These are phyloP conservation scores for Hestina assimilis DNA, from an alignment of 1,140 invertebrate genomes.

Conservation along the genomic window DNA sequence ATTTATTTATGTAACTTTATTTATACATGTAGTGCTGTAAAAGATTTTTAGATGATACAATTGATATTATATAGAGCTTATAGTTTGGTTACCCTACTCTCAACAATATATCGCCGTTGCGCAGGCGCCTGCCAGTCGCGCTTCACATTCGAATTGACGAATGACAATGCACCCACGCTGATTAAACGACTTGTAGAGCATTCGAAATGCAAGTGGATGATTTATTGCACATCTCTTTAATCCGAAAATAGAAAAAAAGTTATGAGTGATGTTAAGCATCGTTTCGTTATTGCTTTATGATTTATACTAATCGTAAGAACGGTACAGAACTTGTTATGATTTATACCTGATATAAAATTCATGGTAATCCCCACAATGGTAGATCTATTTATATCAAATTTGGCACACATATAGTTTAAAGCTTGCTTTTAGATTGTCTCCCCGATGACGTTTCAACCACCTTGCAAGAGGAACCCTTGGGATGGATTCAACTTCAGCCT, in stretches of 20 bases:
- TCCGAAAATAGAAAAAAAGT: constrained; percentile 18
- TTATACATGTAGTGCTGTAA: background rate
- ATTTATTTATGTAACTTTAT: too few relatives aligned
- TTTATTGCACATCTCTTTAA: constrained; percentile 24
- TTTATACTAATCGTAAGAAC: too few relatives aligned
- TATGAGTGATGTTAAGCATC: background rate
- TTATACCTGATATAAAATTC: too few relatives aligned
- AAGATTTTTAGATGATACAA: background rate
- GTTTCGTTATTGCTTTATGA: constrained; percentile 13
- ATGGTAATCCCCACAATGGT: too few relatives aligned
- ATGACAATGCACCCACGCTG: constrained; percentile 33
- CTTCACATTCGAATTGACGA: constrained; percentile 30
- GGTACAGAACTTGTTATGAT: too few relatives aligned
- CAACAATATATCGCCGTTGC: constrained; percentile 38
- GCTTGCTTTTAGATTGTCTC: too few relatives aligned
- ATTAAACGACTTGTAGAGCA: constrained; percentile 24
- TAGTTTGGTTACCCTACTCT: background rate
- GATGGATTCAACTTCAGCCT: too few relatives aligned
- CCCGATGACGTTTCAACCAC: too few relatives aligned
- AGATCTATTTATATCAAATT: too few relatives aligned
- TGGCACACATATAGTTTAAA: too few relatives aligned
- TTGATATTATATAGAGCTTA: background rate
- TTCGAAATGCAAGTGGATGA: constrained; percentile 26
- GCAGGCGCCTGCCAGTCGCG: constrained; percentile 49
- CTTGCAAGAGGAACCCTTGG: too few relatives aligned